phyloP scores from a whole-genome alignment of 2,797 vertebrate genomes.

The Cyprinella venusta region DNA sequence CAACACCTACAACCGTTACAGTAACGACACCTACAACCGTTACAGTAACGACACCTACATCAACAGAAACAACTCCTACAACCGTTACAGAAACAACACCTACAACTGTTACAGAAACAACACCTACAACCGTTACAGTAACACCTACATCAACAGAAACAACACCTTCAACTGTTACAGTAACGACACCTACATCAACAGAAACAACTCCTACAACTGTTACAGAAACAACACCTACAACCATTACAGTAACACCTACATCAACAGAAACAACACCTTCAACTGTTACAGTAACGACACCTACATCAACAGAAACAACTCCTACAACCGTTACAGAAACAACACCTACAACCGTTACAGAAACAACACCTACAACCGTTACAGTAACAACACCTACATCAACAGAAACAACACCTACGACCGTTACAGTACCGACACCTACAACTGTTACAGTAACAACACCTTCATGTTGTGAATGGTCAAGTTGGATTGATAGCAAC shows the following conservation, averaged over 20 bases:
- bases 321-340: not conserved
- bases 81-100: not conserved
- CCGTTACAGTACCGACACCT: not conserved
- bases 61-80: not conserved
- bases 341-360: too few species aligned
- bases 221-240: too few species aligned
- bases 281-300: not conserved
- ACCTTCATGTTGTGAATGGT: conserved; percentile 74
- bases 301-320: not conserved
- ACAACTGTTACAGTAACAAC: not conserved
- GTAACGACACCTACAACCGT: too few species aligned
- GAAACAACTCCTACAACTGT: too few species aligned
- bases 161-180: not conserved
- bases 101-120: not conserved
- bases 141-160: too few species aligned
- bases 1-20: not conserved
- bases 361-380: too few species aligned
- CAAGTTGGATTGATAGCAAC: conserved; percentile 75
- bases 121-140: not conserved
- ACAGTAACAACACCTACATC: not conserved
- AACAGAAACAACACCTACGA: not conserved
- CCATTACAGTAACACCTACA: too few species aligned
- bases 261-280: not conserved
- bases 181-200: not conserved
- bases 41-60: not conserved